Evolutionary conservation across 2,113 vertebrate genomes (phyloP).

Genomic region (Cacatua alba): DNA sequence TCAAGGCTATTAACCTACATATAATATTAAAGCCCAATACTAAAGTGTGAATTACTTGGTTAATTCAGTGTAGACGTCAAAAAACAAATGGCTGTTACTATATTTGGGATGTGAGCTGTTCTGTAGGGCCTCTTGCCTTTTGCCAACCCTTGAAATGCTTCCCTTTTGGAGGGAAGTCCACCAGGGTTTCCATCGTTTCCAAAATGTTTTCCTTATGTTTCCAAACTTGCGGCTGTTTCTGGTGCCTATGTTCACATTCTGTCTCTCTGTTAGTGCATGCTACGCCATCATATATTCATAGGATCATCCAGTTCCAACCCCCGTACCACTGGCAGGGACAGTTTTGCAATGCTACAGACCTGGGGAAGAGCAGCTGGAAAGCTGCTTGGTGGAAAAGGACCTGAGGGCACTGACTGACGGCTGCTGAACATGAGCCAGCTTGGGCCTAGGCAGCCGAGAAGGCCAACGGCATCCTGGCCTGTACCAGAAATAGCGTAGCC

Average conservation of each 20-base stretch:
- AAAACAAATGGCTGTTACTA: background rate
- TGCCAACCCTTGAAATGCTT: background rate
- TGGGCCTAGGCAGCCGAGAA: background rate
- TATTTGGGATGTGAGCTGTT: background rate
- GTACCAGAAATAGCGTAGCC: no score
- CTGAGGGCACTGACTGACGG: background rate
- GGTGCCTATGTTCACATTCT: accelerated
- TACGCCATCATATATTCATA: accelerated
- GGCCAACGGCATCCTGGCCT: background rate
- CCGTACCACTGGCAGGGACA: background rate
- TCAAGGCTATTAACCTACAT: background rate
- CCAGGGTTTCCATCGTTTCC: background rate
- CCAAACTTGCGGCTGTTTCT: background rate
- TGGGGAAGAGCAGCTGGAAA: background rate
- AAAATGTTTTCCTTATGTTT: background rate
- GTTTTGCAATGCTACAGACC: background rate
- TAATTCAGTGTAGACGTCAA: background rate
- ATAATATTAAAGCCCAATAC: background rate
- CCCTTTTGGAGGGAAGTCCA: background rate
- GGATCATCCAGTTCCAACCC: accelerated
- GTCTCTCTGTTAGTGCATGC: background rate
- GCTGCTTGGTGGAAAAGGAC: background rate
- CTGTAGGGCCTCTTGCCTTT: background rate
- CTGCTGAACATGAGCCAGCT: background rate
- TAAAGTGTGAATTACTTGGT: background rate